These are phyloP conservation scores for Rhagonycha fulva DNA, from an alignment of 2,888 invertebrate species.

Conservation along the genomic window DNA sequence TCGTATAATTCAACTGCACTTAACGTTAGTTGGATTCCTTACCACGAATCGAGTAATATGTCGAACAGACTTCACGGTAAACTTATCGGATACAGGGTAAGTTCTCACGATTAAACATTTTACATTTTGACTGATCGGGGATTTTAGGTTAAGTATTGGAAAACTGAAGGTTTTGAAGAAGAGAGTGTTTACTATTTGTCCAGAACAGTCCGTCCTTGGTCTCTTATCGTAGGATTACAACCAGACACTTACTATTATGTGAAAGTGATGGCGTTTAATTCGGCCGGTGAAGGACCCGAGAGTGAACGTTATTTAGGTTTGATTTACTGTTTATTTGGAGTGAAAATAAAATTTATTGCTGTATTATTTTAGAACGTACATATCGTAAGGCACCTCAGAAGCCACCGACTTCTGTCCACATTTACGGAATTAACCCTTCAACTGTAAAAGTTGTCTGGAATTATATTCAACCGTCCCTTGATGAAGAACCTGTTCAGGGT, in stretches of 20 bases:
- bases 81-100: conserved; percentile 86
- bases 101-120: conserved; percentile 28
- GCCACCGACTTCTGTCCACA: conserved; percentile 90
- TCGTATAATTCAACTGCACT: conserved; percentile 91
- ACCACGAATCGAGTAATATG: conserved; percentile 74
- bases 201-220: conserved; percentile 81
- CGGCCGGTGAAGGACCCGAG: conserved; percentile 94
- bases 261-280: conserved; percentile 93
- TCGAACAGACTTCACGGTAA: conserved; percentile 82
- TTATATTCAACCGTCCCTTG: conserved; percentile 86
- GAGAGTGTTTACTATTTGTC: conserved; percentile 84
- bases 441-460: conserved; percentile 91
- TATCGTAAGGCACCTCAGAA: conserved; percentile 92
- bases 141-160: conserved; percentile 84
- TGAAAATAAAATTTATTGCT: background rate
- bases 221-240: conserved; percentile 89
- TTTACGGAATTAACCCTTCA: conserved; percentile 82
- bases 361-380: conserved; percentile 68
- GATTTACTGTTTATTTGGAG: conserved; percentile 14
- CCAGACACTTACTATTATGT: conserved; percentile 93
- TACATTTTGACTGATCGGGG: background rate
- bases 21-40: conserved; percentile 88
- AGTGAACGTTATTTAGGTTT: conserved; percentile 82
- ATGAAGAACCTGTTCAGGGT: conserved; percentile 92
- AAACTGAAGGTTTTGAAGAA: conserved; percentile 72